These are phyloP conservation scores for Jordanella pulchra DNA, from an alignment of 2,797 vertebrate species.

Conservation along the genomic window DNA sequence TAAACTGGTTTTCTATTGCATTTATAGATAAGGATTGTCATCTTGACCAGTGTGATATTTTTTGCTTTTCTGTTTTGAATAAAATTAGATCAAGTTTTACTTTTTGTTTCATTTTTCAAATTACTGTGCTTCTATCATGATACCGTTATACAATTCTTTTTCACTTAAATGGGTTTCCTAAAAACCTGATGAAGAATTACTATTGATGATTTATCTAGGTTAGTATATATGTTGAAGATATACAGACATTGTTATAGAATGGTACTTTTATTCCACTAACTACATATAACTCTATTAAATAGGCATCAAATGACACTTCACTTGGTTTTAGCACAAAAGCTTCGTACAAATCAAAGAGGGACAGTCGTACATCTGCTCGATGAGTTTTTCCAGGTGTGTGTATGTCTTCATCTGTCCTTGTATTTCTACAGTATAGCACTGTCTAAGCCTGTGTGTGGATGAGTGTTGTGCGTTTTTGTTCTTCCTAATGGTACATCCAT, in stretches of 20 bases:
- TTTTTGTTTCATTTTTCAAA: neutral
- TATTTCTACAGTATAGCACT: constrained; percentile 26
- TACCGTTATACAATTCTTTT: neutral
- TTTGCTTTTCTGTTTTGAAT: neutral
- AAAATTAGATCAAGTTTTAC: neutral
- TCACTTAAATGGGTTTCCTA: neutral
- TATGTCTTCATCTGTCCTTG: constrained; percentile 27
- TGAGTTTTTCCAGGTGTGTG: constrained; percentile 48
- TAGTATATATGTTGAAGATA: constrained; percentile 11
- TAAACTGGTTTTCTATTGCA: neutral
- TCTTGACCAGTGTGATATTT: neutral
- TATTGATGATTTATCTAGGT: neutral
- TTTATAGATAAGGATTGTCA: neutral
- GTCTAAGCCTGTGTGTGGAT: constrained; percentile 42
- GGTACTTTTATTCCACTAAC: constrained; percentile 47
- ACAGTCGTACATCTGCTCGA: constrained; percentile 34
- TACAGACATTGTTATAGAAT: constrained; percentile 25
- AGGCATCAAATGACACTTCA: constrained; percentile 52
- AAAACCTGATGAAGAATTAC: no score
- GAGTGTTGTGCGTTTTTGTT: constrained; percentile 41
- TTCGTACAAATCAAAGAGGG: constrained; percentile 49
- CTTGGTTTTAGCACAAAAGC: constrained; percentile 50
- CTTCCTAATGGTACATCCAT: constrained; percentile 78
- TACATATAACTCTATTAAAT: constrained; percentile 41
- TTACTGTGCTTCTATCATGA: neutral